Percentiles rank a stretch among this genome's conserved stretches.
Conservation (phyloP, 2,797 vertebrate species). For the Gymnoscopelus microlampas region DNA sequence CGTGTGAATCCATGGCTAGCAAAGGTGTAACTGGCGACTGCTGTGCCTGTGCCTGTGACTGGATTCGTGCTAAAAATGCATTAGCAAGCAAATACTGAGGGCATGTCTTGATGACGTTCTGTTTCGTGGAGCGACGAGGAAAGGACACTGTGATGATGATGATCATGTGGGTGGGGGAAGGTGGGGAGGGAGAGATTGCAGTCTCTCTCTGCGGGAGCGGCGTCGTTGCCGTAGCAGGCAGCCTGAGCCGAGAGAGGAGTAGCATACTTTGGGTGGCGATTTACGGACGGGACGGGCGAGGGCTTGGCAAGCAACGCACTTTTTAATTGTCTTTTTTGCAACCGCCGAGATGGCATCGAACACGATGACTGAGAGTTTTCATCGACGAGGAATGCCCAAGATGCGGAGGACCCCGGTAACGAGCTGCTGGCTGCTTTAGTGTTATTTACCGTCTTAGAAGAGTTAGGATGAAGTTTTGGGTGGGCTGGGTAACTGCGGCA, state of each 20-base stretch:
- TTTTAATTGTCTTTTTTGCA: neutral
- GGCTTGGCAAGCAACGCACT: neutral
- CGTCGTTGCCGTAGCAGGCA: constrained; percentile 57
- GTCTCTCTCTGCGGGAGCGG: constrained; percentile 53
- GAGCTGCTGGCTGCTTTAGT: constrained; percentile 37
- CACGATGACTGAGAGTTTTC: constrained; percentile 83
- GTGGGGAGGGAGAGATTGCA: constrained; percentile 51
- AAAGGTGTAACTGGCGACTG: too few species aligned
- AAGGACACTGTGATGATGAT: constrained; percentile 16
- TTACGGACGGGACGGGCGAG: constrained; percentile 38
- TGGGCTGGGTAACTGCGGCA: constrained; percentile 78
- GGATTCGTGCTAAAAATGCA: constrained; percentile 49
- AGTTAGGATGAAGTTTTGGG: constrained; percentile 77
- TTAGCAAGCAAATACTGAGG: constrained; percentile 69
- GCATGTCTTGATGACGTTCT: constrained; percentile 65
- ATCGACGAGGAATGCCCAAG: constrained; percentile 80
- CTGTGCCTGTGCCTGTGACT: neutral
- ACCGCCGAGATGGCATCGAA: constrained; percentile 58
- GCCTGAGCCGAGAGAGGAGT: constrained; percentile 34
- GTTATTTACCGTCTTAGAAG: constrained; percentile 15
- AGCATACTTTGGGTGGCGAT: constrained; percentile 35
- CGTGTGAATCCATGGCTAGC: too few species aligned
- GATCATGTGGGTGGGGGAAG: constrained; percentile 32
- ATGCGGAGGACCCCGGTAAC: constrained; percentile 89
- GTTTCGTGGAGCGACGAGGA: constrained; percentile 29